Percentiles rank a stretch among this genome's conserved stretches.
Evolutionary conservation across 2,113 vertebrate genomes (phyloP).

Genomic region (Raja brachyura): DNA sequence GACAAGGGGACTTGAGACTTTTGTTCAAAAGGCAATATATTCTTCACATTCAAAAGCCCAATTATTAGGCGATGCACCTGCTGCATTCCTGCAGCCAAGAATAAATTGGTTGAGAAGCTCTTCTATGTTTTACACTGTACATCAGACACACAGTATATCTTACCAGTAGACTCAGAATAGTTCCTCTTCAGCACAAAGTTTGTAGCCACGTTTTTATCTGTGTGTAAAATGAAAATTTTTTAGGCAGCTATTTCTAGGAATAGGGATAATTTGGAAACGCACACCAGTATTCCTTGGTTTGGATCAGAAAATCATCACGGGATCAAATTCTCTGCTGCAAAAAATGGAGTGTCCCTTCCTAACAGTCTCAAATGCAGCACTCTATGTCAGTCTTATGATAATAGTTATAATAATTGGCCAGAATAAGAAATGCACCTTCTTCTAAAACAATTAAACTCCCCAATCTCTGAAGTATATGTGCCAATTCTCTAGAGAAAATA

Average conservation of each 20-base stretch:
- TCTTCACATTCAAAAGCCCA: constrained; percentile 27
- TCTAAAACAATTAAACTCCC: background rate
- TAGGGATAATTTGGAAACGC: constrained; percentile 19
- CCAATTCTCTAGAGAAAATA: background rate
- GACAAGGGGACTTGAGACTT: background rate
- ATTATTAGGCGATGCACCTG: background rate
- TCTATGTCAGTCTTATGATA: background rate
- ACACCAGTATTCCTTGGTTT: constrained; percentile 16
- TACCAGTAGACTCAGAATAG: constrained; percentile 37
- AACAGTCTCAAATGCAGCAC: background rate
- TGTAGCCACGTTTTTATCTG: constrained; percentile 36
- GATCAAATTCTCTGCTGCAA: background rate
- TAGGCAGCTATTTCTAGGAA: constrained; percentile 32
- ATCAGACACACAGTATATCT: constrained; percentile 35
- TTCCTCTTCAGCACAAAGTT: constrained; percentile 38
- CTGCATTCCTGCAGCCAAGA: constrained; percentile 32
- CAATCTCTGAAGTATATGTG: background rate
- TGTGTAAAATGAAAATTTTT: constrained; percentile 37
- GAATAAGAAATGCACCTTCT: background rate
- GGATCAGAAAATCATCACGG: background rate
- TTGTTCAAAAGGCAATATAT: constrained; percentile 19
- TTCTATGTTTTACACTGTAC: constrained; percentile 23
- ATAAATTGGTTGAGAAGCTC: constrained; percentile 11
- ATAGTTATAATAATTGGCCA: background rate
- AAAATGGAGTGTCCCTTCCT: background rate